Evolutionary conservation across 2,113 vertebrate genomes (phyloP), one percentile per base, ranked within the genome.

Genomic region (Genyomyrus donnyi): DNA sequence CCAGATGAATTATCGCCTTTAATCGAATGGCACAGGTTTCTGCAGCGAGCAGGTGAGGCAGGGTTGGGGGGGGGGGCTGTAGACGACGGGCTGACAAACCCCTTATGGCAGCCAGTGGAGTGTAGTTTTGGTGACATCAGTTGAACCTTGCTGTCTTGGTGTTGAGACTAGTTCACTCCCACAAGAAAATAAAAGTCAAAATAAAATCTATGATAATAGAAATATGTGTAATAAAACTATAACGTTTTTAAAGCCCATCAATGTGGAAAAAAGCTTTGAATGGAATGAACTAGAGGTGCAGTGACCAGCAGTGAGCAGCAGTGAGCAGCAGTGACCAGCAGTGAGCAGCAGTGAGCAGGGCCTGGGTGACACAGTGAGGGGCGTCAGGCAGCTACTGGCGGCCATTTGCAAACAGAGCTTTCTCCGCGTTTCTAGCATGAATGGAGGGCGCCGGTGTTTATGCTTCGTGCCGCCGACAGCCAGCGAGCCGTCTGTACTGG

Each of bases 21-120:
- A 94, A 94, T 90, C 92, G 91, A 91, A 93, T 94, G 95, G 95
- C 93, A 91, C 92, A 93, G 95, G 95, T 95, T 95, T 96, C 94
- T 96, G 95, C 94, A 91, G 93, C 90, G 89, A 90, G 93, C 94
- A 94, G 94, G 93, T 91, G 90, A 42, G 90, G 89, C 62, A 91
- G 88, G 91, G 90, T 93, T 90, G 90, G 91, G 93, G 92, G 84
- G 9, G 92, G 89, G 74, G 84, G 48, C 3, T 53, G 85, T 90
- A 8, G 39, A 46, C 6, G 15, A 21, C 1, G 0, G 15, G 19
- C 27, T 45, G 80, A 46, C 13, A 42, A 35, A 80, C 13, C 35
- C 35, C 39, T 31, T 10, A 24, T 24, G 19, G 45, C 91, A 91
- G 90, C 93, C 94, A 8, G 46, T 62, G 85, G 50, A 21, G n/a